phyloP scores from a whole-genome alignment of 2,888 invertebrate genomes.

The Euspilapteryx auroguttella region DNA sequence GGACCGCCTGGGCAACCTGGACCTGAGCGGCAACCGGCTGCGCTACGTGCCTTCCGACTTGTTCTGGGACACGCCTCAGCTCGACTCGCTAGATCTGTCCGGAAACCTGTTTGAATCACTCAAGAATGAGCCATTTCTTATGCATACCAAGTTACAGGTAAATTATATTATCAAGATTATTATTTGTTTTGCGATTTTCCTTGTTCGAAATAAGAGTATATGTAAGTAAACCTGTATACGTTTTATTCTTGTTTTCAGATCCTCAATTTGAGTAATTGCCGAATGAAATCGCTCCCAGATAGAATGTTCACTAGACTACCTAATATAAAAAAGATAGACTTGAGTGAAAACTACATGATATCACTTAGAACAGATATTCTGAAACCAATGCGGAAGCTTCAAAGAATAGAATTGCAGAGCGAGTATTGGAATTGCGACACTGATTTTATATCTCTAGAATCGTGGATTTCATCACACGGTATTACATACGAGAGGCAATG shows the following conservation, averaged over 20 bases:
- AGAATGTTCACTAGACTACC: slow-evolving; percentile 56
- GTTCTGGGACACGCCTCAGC: slow-evolving; percentile 55
- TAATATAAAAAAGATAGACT: slow-evolving; percentile 56
- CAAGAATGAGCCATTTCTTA: slow-evolving; percentile 57
- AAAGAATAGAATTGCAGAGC: slow-evolving; percentile 50
- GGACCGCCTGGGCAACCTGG: slow-evolving; percentile 46
- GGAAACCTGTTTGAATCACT: slow-evolving; percentile 64
- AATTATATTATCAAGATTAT: too few relatives aligned
- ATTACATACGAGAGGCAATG: slow-evolving; percentile 51
- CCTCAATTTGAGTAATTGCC: slow-evolving; percentile 61
- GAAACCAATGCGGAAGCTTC: slow-evolving; percentile 41
- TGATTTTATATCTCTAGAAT: slow-evolving; percentile 32
- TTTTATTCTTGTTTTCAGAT: too few relatives aligned
- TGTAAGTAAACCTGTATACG: too few relatives aligned
- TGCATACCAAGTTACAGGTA: slow-evolving; percentile 56
- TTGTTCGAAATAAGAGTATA: too few relatives aligned
- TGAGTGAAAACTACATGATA: slow-evolving; percentile 64
- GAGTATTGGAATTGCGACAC: slow-evolving; percentile 62
- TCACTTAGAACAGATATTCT: slow-evolving; percentile 49
- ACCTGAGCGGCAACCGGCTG: slow-evolving; percentile 65
- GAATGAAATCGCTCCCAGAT: slow-evolving; percentile 54
- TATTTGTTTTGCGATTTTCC: too few relatives aligned
- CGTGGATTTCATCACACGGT: slow-evolving; percentile 31
- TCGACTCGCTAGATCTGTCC: slow-evolving; percentile 60
- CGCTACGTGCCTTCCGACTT: slow-evolving; percentile 57